Conservation (phyloP, 23 tunicate species). For the Aplidium turbinatum region DNA sequence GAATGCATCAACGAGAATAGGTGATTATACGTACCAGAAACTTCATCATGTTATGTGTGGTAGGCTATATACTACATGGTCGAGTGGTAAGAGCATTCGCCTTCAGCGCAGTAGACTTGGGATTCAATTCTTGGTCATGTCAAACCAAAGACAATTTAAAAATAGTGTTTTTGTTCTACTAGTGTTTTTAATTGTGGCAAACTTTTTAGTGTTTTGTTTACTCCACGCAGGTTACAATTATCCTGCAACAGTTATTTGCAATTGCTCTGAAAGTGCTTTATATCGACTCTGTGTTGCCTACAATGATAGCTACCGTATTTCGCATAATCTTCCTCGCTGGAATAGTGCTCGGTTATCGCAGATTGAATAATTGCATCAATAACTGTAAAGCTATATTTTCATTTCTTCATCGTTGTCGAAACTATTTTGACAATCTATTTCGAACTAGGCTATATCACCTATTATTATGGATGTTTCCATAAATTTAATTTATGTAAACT, state of each 20-base stretch:
- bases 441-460: too few relatives aligned
- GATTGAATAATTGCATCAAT: background rate
- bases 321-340: slow-evolving; percentile 1
- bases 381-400: background rate
- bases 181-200: slow-evolving; percentile 5
- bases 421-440: background rate
- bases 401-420: background rate
- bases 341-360: slow-evolving; percentile 1
- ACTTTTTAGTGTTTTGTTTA: background rate
- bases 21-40: too few relatives aligned
- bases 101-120: too few relatives aligned
- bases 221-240: background rate
- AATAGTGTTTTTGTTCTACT: too few relatives aligned
- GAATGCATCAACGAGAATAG: too few relatives aligned
- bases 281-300: slow-evolving; percentile 3
- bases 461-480: too few relatives aligned
- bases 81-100: too few relatives aligned
- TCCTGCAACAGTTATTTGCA: background rate
- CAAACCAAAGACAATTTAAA: too few relatives aligned
- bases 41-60: too few relatives aligned
- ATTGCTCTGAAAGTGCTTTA: background rate
- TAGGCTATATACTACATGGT: too few relatives aligned
- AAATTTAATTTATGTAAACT: too few relatives aligned
- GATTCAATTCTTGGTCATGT: too few relatives aligned
- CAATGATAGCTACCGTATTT: slow-evolving; percentile 2